A percentile compares a stretch with the other conserved stretches of the same genome.
These are phyloP conservation scores for Phrynocephalus versicolor DNA, from an alignment of 2,113 vertebrate species.

Conservation along the genomic window DNA sequence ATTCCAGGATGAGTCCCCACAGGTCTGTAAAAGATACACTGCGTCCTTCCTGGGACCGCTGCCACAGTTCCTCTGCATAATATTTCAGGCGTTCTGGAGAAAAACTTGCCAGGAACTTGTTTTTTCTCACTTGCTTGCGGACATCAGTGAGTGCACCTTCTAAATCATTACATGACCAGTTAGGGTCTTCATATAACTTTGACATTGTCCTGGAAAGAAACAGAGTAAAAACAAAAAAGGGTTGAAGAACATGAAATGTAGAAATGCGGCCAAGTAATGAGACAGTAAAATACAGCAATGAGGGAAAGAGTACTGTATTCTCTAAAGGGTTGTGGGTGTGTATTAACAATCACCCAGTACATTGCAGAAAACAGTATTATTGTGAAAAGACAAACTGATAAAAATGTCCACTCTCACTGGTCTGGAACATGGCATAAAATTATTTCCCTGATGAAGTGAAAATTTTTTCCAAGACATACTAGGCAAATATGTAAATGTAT, in stretches of 20 bases:
- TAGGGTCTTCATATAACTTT: slow-evolving; percentile 77
- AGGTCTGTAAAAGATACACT: slow-evolving; percentile 79
- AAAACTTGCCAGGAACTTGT: slow-evolving; percentile 70
- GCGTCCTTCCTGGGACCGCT: slow-evolving; percentile 77
- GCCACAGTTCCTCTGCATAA: slow-evolving; percentile 71
- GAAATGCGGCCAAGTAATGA: not conserved
- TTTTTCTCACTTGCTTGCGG: slow-evolving; percentile 74
- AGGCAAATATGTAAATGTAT: too few species aligned
- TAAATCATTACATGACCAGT: slow-evolving; percentile 84
- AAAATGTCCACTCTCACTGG: too few species aligned
- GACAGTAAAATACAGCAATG: not conserved
- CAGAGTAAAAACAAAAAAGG: not conserved
- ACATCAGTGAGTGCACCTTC: slow-evolving; percentile 57
- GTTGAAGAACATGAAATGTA: slow-evolving; percentile 13
- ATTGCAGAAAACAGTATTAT: too few species aligned
- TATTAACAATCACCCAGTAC: too few species aligned
- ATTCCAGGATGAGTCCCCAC: slow-evolving; percentile 82
- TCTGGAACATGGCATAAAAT: not conserved
- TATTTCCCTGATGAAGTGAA: not conserved
- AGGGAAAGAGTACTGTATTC: not conserved
- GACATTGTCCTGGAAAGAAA: slow-evolving; percentile 78
- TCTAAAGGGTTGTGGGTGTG: not conserved
- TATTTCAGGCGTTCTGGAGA: slow-evolving; percentile 72
- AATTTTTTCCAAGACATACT: not conserved
- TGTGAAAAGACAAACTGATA: too few species aligned